phyloP scores from a whole-genome alignment of 2,113 vertebrate genomes.

The Eurystomus gularis region DNA sequence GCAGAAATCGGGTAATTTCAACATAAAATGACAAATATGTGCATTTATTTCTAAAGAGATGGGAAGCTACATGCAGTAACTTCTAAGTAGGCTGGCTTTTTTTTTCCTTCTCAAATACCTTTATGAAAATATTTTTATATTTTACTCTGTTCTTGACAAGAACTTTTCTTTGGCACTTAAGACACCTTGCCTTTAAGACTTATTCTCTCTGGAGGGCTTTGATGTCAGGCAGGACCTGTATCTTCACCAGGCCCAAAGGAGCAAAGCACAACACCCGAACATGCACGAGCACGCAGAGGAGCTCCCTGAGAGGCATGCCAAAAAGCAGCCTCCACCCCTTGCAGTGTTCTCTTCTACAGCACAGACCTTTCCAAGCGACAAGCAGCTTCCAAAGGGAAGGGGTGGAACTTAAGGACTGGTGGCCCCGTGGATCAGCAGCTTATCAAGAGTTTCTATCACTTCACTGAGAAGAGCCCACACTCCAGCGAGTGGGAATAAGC shows the following conservation, averaged over 20 bases:
- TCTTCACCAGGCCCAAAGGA: background rate
- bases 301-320: background rate
- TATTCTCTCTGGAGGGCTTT: background rate
- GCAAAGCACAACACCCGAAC: background rate
- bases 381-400: background rate
- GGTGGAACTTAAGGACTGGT: background rate
- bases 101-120: background rate
- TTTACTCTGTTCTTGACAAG: background rate
- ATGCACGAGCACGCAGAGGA: fast-evolving
- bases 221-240: background rate
- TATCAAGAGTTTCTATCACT: background rate
- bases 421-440: background rate
- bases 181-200: background rate
- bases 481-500: background rate
- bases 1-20: background rate
- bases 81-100: background rate
- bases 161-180: background rate
- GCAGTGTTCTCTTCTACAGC: background rate
- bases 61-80: background rate
- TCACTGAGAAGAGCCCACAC: background rate
- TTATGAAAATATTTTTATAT: background rate
- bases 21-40: background rate
- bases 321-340: background rate
- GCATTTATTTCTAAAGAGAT: background rate
- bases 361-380: background rate